phyloP scores from a whole-genome alignment of 2,113 vertebrate genomes.

The Phaethornis superciliosus region DNA sequence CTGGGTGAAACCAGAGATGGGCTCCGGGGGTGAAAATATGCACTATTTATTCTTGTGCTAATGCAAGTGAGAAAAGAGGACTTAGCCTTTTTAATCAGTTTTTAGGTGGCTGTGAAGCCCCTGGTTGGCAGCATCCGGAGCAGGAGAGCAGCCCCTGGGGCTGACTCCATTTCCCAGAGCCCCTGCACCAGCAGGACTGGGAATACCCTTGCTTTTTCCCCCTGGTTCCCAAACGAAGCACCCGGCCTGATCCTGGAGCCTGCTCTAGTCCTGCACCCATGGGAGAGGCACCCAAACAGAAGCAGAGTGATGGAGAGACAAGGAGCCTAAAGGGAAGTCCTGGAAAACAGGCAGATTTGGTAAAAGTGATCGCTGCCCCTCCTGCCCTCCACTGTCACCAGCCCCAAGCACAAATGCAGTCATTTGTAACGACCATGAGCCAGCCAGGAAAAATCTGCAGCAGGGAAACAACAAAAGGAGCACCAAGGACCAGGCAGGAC shows the following conservation, averaged over 20 bases:
- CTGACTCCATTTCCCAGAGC: rapidly evolving
- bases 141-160: neutral
- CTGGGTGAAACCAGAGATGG: slow-evolving; percentile 44
- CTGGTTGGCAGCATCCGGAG: neutral
- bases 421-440: rapidly evolving
- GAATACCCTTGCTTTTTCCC: neutral
- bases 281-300: neutral
- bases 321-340: neutral
- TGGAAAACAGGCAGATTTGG: neutral
- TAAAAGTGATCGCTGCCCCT: neutral
- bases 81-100: slow-evolving; percentile 5
- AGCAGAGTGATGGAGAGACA: neutral
- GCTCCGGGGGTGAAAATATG: slow-evolving; percentile 19
- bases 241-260: rapidly evolving
- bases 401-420: rapidly evolving
- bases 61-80: neutral
- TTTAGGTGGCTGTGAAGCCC: neutral
- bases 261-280: rapidly evolving
- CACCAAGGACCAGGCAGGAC: neutral
- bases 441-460: neutral
- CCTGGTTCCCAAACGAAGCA: neutral
- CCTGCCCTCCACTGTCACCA: neutral
- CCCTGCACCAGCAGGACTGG: rapidly evolving
- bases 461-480: neutral
- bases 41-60: slow-evolving; percentile 44